Conservation (phyloP, 2,113 vertebrate species). For the Corythaixoides concolor region DNA sequence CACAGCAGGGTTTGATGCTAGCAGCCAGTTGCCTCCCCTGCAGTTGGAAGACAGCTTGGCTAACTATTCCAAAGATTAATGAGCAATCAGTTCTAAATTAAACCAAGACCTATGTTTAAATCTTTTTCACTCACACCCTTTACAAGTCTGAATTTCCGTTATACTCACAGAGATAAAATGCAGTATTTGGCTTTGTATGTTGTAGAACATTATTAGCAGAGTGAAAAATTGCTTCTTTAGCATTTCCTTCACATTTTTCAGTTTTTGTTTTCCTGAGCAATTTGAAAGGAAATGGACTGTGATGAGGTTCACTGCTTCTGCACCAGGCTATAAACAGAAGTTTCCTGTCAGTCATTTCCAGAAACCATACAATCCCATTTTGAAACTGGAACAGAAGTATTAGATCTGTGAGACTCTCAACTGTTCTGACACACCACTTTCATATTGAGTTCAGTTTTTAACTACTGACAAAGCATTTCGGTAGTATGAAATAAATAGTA, state of each 20-base stretch:
- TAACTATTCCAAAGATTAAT: conserved; percentile 81
- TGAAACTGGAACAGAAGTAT: conserved; percentile 46
- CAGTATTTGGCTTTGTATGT: conserved; percentile 53
- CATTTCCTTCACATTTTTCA: conserved; percentile 66
- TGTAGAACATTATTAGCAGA: conserved; percentile 64
- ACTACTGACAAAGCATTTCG: background rate
- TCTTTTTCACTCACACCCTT: conserved; percentile 29
- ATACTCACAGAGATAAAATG: conserved; percentile 67
- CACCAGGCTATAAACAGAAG: conserved; percentile 38
- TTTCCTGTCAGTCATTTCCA: conserved; percentile 64
- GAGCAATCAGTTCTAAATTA: conserved; percentile 80
- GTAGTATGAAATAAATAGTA: background rate
- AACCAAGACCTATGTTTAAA: conserved; percentile 71
- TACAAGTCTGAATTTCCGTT: conserved; percentile 58
- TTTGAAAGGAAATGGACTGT: conserved; percentile 71
- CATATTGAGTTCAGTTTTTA: conserved; percentile 28
- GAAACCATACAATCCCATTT: conserved; percentile 25
- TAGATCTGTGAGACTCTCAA: conserved; percentile 40
- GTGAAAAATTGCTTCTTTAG: conserved; percentile 69
- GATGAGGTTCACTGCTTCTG: conserved; percentile 59
- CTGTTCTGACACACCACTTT: background rate
- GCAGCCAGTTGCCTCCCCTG: conserved; percentile 75
- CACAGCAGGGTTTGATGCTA: conserved; percentile 71
- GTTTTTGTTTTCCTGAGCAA: conserved; percentile 67
- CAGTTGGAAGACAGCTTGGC: conserved; percentile 76